phyloP scores from a whole-genome alignment of 2,888 invertebrate species.

The Zelleria hepariella region DNA sequence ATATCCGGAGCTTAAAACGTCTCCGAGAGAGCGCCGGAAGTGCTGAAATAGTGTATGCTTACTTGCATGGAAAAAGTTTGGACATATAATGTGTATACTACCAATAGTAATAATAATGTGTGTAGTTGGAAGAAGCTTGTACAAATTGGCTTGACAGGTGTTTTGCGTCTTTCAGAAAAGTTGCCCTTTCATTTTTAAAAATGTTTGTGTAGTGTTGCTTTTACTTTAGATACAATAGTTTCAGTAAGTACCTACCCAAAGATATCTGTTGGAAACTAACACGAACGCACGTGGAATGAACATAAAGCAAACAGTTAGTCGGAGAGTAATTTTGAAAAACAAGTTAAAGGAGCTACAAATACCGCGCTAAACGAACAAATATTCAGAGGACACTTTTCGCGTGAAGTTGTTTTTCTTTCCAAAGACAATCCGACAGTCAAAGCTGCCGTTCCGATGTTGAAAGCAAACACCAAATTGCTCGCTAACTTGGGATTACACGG shows the following conservation, averaged over 20 bases:
- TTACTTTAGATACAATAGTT: too few relatives aligned
- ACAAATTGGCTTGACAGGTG: not conserved
- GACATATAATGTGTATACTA: not conserved
- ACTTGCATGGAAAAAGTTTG: not conserved
- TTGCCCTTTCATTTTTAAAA: too few relatives aligned
- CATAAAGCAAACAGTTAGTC: not conserved
- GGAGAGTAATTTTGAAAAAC: too few relatives aligned
- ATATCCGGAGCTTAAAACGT: conserved; percentile 30
- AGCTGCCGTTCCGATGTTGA: conserved; percentile 32
- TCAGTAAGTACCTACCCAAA: too few relatives aligned
- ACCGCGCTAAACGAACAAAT: not conserved
- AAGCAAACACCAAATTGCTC: conserved; percentile 63
- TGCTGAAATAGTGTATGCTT: conserved; percentile 2
- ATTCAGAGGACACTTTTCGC: not conserved
- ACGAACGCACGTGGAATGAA: too few relatives aligned
- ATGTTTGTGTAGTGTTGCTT: not conserved
- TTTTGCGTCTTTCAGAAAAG: too few relatives aligned
- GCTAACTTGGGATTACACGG: conserved; percentile 46
- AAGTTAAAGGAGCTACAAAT: not conserved
- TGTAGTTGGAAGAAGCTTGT: not conserved
- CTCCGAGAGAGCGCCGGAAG: conserved; percentile 9
- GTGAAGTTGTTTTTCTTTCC: conserved; percentile 6
- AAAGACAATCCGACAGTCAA: conserved; percentile 40
- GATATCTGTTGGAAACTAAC: too few relatives aligned
- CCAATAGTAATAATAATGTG: not conserved